Conservation (phyloP, 2,888 invertebrate species). For the Volucella zonaria region DNA sequence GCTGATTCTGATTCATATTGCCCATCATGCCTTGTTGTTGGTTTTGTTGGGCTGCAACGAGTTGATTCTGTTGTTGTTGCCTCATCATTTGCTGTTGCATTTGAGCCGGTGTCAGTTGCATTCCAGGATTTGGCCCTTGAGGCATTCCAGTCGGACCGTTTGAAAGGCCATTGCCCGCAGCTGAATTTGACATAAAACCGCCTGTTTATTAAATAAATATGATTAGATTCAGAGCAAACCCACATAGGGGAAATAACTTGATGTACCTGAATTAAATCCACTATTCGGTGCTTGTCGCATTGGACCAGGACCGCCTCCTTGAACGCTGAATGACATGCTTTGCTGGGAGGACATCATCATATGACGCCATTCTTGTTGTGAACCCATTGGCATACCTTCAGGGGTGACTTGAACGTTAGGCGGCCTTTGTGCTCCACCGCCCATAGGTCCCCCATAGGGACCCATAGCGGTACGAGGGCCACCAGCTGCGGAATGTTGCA, state of each 20-base stretch:
- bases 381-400: constrained; percentile 84
- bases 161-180: constrained; percentile 69
- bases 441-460: constrained; percentile 79
- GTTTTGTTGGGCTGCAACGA: constrained; percentile 80
- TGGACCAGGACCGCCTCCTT: constrained; percentile 75
- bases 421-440: constrained; percentile 84
- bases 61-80: constrained; percentile 81
- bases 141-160: constrained; percentile 74
- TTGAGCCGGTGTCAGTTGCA: constrained; percentile 83
- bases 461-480: constrained; percentile 79
- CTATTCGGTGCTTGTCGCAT: constrained; percentile 81
- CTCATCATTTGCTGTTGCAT: constrained; percentile 84
- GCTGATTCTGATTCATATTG: constrained; percentile 67
- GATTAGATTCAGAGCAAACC: not conserved
- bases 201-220: constrained; percentile 71
- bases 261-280: constrained; percentile 80
- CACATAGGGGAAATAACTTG: not conserved
- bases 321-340: constrained; percentile 79
- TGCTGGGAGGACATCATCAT: constrained; percentile 84
- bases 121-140: constrained; percentile 78
- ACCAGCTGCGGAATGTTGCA: constrained; percentile 82
- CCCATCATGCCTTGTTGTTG: constrained; percentile 76
- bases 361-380: constrained; percentile 82
- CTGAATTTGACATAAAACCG: constrained; percentile 80
- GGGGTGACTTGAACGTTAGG: constrained; percentile 85